phyloP scores from a whole-genome alignment of 2,888 invertebrate genomes.

The Tenodera sinensis region DNA sequence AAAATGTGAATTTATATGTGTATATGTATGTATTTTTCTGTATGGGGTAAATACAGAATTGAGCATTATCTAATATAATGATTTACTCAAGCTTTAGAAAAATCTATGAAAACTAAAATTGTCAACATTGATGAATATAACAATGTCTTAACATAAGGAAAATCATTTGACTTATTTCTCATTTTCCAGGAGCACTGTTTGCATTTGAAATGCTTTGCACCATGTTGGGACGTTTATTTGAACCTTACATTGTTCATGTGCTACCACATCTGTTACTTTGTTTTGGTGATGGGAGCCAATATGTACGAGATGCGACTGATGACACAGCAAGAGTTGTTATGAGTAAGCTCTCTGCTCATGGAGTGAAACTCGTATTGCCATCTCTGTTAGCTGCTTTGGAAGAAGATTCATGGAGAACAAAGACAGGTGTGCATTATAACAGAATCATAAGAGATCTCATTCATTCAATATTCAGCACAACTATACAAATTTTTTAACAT shows the following conservation, averaged over 20 bases:
- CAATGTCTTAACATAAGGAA: neutral
- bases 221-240: constrained; percentile 93
- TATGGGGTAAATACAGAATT: no score
- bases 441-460: no score
- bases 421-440: constrained; percentile 61
- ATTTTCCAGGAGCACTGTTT: constrained; percentile 75
- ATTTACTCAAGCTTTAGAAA: no score
- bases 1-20: no score
- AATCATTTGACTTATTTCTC: neutral
- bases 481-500: no score
- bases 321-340: constrained; percentile 94
- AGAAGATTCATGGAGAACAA: constrained; percentile 98
- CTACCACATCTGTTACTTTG: constrained; percentile 90
- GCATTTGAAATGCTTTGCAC: constrained; percentile 96
- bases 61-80: no score
- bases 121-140: no score
- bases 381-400: constrained; percentile 88
- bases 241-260: constrained; percentile 97
- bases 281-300: constrained; percentile 93
- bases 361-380: constrained; percentile 95
- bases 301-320: constrained; percentile 94
- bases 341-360: constrained; percentile 93
- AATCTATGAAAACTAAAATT: no score
- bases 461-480: no score
- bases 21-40: no score